These are phyloP conservation scores for Lathamus discolor DNA, from an alignment of 2,113 vertebrate species.

Conservation along the genomic window DNA sequence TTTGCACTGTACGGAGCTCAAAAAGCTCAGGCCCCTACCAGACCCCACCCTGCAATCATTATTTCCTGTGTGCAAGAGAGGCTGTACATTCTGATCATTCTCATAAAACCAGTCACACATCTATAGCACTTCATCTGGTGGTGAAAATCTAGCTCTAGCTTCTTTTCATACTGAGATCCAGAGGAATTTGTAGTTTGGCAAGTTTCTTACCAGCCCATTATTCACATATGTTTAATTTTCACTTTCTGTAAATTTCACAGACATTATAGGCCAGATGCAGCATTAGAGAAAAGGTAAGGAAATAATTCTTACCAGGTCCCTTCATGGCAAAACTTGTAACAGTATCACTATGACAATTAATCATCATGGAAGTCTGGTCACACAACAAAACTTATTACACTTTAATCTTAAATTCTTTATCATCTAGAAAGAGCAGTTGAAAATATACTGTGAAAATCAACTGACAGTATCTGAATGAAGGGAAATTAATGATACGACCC, in stretches of 20 bases:
- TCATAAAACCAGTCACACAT: neutral
- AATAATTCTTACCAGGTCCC: neutral
- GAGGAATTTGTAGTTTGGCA: neutral
- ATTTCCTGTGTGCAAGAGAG: neutral
- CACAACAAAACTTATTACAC: neutral
- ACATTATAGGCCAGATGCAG: neutral
- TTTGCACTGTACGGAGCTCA: neutral
- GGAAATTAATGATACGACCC: neutral
- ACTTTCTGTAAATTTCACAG: no score
- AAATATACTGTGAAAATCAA: neutral
- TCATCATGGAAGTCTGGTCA: neutral
- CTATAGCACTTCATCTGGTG: neutral
- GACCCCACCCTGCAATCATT: neutral
- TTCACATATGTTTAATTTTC: neutral
- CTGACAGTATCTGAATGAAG: neutral
- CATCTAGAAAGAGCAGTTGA: neutral
- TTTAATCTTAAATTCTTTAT: neutral
- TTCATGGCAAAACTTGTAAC: neutral
- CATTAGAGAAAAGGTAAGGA: neutral
- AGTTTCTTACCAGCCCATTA: neutral
- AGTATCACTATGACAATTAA: neutral
- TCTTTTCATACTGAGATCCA: neutral
- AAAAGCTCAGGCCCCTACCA: neutral
- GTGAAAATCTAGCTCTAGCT: neutral
- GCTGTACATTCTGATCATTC: neutral